Conservation (phyloP, 2,888 invertebrate genomes). For the Tanaodytes sp. region DNA sequence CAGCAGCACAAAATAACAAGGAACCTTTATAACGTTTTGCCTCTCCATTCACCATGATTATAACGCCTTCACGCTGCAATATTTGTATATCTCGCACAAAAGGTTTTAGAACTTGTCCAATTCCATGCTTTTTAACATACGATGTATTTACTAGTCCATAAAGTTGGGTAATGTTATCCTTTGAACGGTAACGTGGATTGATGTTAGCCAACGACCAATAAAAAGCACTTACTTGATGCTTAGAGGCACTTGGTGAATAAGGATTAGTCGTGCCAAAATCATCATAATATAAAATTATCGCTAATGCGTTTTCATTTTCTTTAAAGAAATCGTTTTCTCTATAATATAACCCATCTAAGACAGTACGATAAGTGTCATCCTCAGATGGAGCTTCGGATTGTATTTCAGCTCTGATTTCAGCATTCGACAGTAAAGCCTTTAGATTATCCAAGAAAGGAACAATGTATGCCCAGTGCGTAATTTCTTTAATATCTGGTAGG, state of each 20-base stretch:
- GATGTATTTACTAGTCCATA: conserved; percentile 40
- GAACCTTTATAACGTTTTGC: conserved; percentile 46
- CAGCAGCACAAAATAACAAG: conserved; percentile 49
- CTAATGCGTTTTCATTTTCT: conserved; percentile 34
- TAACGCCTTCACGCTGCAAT: conserved; percentile 47
- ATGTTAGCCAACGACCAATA: too few relatives aligned
- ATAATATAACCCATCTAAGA: conserved; percentile 3
- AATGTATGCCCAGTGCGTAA: conserved; percentile 37
- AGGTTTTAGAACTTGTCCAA: conserved; percentile 40
- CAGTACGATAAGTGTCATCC: neutral
- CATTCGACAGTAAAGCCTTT: conserved; percentile 37
- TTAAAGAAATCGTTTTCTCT: neutral
- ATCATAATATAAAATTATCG: conserved; percentile 56
- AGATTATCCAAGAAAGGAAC: conserved; percentile 48
- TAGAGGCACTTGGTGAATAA: conserved; percentile 20
- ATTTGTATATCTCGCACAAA: conserved; percentile 47
- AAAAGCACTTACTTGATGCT: too few relatives aligned
- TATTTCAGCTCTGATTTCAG: conserved; percentile 35
- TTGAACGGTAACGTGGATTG: too few relatives aligned
- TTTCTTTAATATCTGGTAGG: conserved; percentile 1
- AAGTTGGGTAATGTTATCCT: conserved; percentile 44
- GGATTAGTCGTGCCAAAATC: conserved; percentile 33
- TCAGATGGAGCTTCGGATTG: conserved; percentile 21
- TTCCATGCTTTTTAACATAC: conserved; percentile 44
- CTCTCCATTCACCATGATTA: conserved; percentile 15